Evolutionary conservation across 2,113 vertebrate species (phyloP), one percentile per base, ranked within the genome.

Genomic region (Forbesichthys agassizii): DNA sequence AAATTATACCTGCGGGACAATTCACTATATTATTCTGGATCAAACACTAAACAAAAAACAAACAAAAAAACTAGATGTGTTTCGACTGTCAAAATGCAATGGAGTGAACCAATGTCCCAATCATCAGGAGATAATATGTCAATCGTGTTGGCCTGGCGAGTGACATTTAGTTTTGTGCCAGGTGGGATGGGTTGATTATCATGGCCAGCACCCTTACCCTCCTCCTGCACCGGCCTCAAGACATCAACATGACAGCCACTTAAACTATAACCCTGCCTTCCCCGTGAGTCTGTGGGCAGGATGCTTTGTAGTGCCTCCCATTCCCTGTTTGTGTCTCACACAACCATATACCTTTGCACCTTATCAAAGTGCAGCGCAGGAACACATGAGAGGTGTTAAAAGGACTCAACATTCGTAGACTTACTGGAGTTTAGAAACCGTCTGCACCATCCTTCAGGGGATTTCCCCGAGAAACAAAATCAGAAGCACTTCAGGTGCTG

Each of bases 281-380:
- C 61, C 27, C 36, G 58, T 2, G 68, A 74, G 79, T 64, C 64
- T 66, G 48, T 71, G 36, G 63, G 64, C 83, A 66, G 78, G 77
- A 84, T 81, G 84, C 78, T 76, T 67, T 63, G 57, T 70, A 77
- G 27, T 86, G 65, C 58, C 66, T 71, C 75, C 77, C 57, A 79
- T 83, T 87, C 80, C 68, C 71, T 74, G 69, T 78, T 77, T 64
- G 80, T 85, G 88, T 88, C 85, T 86, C 86, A 79, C 85, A 79
- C 79, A 78, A 87, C 70, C 77, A 52, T 78, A 88, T 79, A 87
- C 86, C 84, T 89, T 87, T 79, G 68, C 59, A 66, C 60, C 77
- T 68, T 78, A 71, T 61, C 68, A 70, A 79, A 33, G 70, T 74
- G 78, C 42, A 11, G 53, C 64, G 70, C 64, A 27, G 60, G 5